Evolutionary conservation across 1,140 invertebrate genomes (phyloP).

Genomic region (Manduca sexta): DNA sequence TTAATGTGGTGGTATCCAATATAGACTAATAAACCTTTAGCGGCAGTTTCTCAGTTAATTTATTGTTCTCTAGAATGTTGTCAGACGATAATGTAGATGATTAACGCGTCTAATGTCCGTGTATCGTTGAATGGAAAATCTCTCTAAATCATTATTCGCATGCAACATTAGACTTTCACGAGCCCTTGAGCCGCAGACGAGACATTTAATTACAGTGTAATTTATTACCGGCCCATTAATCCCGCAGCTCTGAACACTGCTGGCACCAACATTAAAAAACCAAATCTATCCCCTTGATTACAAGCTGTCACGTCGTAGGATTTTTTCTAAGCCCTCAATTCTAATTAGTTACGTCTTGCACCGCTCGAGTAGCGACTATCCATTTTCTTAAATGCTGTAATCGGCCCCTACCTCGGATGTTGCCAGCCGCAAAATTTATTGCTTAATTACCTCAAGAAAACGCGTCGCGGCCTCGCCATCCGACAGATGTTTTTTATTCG

Average conservation of each 20-base stretch:
- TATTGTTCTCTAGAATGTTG: too few relatives aligned
- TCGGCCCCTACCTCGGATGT: conserved; percentile 64
- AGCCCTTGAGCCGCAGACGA: conserved; percentile 25
- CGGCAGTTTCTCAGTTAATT: neutral
- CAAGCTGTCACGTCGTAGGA: conserved; percentile 68
- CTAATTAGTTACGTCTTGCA: conserved; percentile 62
- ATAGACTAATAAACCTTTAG: too few relatives aligned
- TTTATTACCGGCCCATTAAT: conserved; percentile 63
- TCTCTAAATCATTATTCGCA: conserved; percentile 7
- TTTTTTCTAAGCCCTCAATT: conserved; percentile 65
- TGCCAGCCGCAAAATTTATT: conserved; percentile 71
- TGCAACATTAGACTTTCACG: neutral
- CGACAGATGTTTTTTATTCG: conserved; percentile 71
- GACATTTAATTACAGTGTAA: conserved; percentile 62
- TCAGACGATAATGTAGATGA: neutral
- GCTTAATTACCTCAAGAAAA: conserved; percentile 72
- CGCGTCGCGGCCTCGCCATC: conserved; percentile 52
- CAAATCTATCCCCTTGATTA: conserved; percentile 67
- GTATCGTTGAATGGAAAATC: neutral
- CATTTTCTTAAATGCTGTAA: conserved; percentile 69
- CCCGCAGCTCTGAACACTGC: conserved; percentile 34
- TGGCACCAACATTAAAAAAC: conserved; percentile 40
- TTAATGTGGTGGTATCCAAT: too few relatives aligned
- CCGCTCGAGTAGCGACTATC: conserved; percentile 49
- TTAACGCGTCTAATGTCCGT: neutral